Evolutionary conservation across 2,888 invertebrate species (phyloP).

Genomic region (Torymus aiolomorphi): DNA sequence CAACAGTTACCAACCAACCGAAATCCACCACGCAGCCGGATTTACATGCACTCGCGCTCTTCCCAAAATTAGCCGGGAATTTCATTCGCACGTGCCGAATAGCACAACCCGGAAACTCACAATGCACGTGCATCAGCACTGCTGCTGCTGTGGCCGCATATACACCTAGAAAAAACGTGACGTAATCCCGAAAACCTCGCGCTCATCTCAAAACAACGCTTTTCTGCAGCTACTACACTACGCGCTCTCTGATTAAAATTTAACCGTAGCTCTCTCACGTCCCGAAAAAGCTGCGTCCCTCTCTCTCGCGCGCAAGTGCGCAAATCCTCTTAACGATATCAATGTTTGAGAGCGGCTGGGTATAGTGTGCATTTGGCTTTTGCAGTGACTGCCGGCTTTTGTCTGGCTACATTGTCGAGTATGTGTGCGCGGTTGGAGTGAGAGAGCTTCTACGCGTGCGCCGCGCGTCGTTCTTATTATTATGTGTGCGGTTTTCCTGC

Average conservation of each 20-base stretch:
- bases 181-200: slow-evolving; percentile 19
- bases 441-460: slow-evolving; percentile 13
- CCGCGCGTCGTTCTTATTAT: slow-evolving; percentile 38
- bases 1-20: too few species aligned
- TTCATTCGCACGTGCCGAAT: too few species aligned
- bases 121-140: too few species aligned
- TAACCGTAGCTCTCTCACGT: background rate
- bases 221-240: background rate
- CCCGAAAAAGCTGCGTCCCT: slow-evolving; percentile 7
- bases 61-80: too few species aligned
- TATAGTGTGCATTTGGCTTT: slow-evolving; percentile 41
- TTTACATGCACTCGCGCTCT: too few species aligned
- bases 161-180: background rate
- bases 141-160: too few species aligned
- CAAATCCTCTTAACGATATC: slow-evolving; percentile 52
- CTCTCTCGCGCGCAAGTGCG: slow-evolving; percentile 11
- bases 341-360: slow-evolving; percentile 42
- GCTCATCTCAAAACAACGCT: slow-evolving; percentile 24
- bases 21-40: too few species aligned
- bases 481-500: slow-evolving; percentile 29
- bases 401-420: slow-evolving; percentile 46
- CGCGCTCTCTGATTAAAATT: slow-evolving; percentile 28
- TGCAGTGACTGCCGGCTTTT: slow-evolving; percentile 34
- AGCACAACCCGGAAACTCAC: too few species aligned
- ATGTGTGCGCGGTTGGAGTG: too few species aligned